Percentiles rank a stretch among this genome's conserved stretches.
These are phyloP conservation scores for Leucoraja erinaceus DNA, from an alignment of 2,113 vertebrate genomes.

Conservation along the genomic window DNA sequence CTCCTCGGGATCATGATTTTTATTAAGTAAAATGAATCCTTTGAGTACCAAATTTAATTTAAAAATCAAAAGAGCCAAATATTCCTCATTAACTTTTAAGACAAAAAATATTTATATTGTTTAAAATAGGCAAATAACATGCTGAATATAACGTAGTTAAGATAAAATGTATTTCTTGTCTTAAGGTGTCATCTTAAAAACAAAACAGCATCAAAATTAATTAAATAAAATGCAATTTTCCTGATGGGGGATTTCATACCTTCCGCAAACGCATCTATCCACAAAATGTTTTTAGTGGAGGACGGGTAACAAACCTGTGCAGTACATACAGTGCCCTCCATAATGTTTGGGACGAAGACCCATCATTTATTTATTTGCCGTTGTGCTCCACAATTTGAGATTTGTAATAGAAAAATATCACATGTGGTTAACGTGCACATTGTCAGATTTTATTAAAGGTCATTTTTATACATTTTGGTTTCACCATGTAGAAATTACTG, in stretches of 20 bases:
- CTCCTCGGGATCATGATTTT: not conserved
- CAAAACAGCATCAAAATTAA: not conserved
- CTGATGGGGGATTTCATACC: not conserved
- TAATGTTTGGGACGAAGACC: too few species aligned
- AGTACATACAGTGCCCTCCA: not conserved
- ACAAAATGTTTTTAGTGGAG: not conserved
- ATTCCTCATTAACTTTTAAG: not conserved
- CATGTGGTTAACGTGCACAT: too few species aligned
- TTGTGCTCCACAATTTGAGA: too few species aligned
- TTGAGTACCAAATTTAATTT: constrained; percentile 9
- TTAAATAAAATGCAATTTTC: not conserved
- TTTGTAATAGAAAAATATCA: too few species aligned
- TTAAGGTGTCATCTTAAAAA: not conserved
- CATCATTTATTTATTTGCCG: too few species aligned
- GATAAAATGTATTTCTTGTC: not conserved
- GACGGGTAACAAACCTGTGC: not conserved
- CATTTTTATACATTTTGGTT: too few species aligned
- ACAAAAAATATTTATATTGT: not conserved
- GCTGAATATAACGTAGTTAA: not conserved
- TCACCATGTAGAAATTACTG: too few species aligned
- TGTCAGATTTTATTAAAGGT: too few species aligned
- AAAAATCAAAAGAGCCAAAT: not conserved
- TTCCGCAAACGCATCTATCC: too few species aligned
- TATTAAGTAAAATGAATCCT: constrained; percentile 12
- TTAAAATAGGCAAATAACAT: not conserved